Conservation (phyloP, 2,888 invertebrate genomes). For the Ellobium chinense region DNA sequence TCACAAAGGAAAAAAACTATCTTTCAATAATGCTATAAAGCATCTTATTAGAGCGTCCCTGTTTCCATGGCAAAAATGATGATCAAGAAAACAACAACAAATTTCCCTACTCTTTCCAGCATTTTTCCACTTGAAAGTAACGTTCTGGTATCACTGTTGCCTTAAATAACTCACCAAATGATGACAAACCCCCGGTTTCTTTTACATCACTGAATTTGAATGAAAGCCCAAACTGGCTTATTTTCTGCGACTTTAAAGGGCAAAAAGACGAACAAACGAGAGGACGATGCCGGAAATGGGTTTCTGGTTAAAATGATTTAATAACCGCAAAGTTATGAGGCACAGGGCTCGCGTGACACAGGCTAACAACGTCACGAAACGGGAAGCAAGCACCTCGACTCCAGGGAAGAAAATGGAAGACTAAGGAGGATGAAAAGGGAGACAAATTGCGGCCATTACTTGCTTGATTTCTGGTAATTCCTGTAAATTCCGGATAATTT, state of each 20-base stretch:
- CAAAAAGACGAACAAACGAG: constrained; percentile 22
- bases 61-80: no score
- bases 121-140: no score
- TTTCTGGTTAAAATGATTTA: constrained; percentile 45
- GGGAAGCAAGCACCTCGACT: constrained; percentile 31
- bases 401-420: constrained; percentile 42
- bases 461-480: constrained; percentile 50
- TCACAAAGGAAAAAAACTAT: no score
- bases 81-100: no score
- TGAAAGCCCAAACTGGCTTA: constrained; percentile 3
- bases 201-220: background rate
- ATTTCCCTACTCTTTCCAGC: no score
- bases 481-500: constrained; percentile 48
- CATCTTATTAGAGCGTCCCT: no score
- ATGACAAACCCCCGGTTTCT: no score
- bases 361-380: constrained; percentile 28
- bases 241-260: constrained; percentile 34
- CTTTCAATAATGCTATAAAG: no score
- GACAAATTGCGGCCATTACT: constrained; percentile 49
- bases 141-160: no score
- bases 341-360: constrained; percentile 38
- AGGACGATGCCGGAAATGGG: constrained; percentile 32
- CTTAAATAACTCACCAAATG: no score
- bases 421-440: constrained; percentile 48
- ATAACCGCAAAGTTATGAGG: constrained; percentile 37